Evolutionary conservation across 1,140 invertebrate genomes (phyloP).

Genomic region (Melipona quadrifasciata): DNA sequence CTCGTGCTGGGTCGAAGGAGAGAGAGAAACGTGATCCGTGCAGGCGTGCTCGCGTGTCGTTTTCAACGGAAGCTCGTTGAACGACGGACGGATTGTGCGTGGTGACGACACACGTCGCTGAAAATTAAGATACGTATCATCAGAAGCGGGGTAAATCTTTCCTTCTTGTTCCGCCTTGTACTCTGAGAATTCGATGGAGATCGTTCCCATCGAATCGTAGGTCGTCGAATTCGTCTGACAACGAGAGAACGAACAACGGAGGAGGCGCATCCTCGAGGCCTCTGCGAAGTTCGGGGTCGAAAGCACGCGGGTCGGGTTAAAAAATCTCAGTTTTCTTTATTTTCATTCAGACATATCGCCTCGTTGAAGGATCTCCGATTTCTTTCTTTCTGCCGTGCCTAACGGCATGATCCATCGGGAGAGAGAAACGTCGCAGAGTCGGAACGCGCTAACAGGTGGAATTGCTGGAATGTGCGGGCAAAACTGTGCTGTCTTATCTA

Average conservation of each 20-base stretch:
- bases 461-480: conserved; percentile 60
- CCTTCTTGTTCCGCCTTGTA: not conserved
- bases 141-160: not conserved
- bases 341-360: conserved; percentile 48
- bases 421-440: conserved; percentile 46
- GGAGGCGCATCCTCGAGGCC: not conserved
- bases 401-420: conserved; percentile 32
- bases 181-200: not conserved
- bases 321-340: conserved; percentile 63
- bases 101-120: conserved; percentile 8
- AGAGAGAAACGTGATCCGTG: not conserved
- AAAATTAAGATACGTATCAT: conserved; percentile 26
- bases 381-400: conserved; percentile 42
- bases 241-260: not conserved
- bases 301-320: conserved; percentile 40
- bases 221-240: not conserved
- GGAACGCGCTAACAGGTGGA: conserved; percentile 32
- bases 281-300: not conserved
- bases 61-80: conserved; percentile 4
- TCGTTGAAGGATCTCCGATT: conserved; percentile 47
- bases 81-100: not conserved
- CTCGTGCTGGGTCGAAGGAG: not conserved
- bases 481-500: conserved; percentile 20
- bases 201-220: conserved; percentile 30
- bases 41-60: conserved; percentile 6